phyloP scores from a whole-genome alignment of 2,797 vertebrate species.

The Phoebastria nigripes region DNA sequence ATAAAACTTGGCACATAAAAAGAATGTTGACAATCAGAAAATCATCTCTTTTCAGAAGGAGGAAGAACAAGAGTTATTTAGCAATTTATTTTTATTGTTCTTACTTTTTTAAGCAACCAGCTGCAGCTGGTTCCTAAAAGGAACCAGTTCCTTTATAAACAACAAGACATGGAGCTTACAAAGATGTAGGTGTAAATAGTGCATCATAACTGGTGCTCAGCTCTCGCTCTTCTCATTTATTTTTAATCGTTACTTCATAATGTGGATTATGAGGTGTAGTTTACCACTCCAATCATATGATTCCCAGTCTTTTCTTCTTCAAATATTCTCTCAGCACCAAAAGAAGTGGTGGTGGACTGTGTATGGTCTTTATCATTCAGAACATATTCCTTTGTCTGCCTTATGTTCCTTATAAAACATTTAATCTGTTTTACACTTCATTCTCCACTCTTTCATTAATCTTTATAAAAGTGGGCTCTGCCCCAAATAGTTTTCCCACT shows the following conservation, averaged over 20 bases:
- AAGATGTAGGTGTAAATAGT: not conserved
- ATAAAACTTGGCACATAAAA: not conserved
- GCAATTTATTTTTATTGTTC: not conserved
- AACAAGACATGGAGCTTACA: not conserved
- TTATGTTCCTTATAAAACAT: not conserved
- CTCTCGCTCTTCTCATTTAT: not conserved
- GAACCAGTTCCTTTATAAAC: not conserved
- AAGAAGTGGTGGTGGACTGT: not conserved
- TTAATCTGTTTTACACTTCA: not conserved
- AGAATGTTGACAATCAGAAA: not conserved
- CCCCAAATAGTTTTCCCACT: not conserved
- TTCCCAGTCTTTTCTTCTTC: not conserved
- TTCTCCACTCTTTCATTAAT: not conserved
- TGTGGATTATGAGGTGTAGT: not conserved
- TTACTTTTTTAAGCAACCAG: not conserved
- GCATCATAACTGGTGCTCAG: not conserved
- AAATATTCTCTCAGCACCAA: not conserved
- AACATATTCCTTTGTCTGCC: not conserved
- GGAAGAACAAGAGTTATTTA: not conserved
- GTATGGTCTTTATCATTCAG: not conserved
- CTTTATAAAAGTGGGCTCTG: not conserved
- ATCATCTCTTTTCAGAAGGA: not conserved
- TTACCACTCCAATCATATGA: not conserved
- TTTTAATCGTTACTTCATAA: not conserved
- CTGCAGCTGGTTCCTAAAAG: not conserved